Conservation (phyloP, 1,140 invertebrate genomes). For the Nylanderia fulva region DNA sequence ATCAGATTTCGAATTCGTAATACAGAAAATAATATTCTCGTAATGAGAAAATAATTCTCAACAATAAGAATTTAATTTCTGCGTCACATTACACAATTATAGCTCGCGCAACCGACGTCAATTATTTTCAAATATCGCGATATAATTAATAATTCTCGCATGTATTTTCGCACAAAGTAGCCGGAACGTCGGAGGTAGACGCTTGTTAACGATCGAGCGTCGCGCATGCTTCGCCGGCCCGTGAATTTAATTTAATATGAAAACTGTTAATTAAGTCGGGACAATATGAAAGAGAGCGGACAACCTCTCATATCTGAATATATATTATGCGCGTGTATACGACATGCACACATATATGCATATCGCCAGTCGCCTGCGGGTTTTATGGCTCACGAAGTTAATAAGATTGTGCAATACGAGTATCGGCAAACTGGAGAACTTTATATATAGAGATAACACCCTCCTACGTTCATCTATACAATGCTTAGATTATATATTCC, state of each 20-base stretch:
- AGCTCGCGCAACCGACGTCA: background rate
- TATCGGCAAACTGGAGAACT: conserved; percentile 55
- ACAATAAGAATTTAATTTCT: background rate
- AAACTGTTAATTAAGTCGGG: conserved; percentile 67
- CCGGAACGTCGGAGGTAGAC: background rate
- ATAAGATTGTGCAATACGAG: conserved; percentile 59
- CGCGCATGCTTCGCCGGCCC: conserved; percentile 2
- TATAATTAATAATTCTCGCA: background rate
- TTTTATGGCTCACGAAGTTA: conserved; percentile 63
- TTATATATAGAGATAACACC: background rate
- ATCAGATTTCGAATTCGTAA: background rate
- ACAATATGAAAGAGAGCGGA: conserved; percentile 27
- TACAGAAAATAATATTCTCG: background rate
- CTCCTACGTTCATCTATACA: background rate
- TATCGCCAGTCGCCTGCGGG: background rate
- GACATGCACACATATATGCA: background rate
- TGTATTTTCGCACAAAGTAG: background rate
- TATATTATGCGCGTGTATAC: background rate
- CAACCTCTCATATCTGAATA: conserved; percentile 15
- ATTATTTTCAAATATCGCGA: background rate
- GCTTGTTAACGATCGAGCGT: background rate
- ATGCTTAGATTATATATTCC: conserved; percentile 7
- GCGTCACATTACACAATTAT: background rate
- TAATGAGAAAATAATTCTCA: background rate
- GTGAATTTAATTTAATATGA: conserved; percentile 67